A percentile compares a stretch with the other conserved stretches of the same genome.
These are phyloP conservation scores for Lepidurus arcticus DNA, from an alignment of 1,140 invertebrate species.

Conservation along the genomic window DNA sequence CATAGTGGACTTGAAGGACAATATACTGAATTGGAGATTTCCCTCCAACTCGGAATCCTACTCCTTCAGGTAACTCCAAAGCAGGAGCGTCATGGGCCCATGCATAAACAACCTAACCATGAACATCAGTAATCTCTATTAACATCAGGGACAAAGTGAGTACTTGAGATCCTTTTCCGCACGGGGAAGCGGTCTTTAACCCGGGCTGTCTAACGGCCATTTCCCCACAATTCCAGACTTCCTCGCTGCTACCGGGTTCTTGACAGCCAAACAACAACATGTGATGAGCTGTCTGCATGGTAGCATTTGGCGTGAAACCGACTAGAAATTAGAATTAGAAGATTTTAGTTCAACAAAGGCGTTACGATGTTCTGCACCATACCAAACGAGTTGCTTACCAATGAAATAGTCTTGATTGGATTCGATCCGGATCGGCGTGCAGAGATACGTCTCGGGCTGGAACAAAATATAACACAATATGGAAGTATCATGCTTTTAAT, in stretches of 20 bases:
- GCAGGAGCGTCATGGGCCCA: slow-evolving; percentile 93
- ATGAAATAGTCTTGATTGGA: slow-evolving; percentile 64
- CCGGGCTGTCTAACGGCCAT: slow-evolving; percentile 58
- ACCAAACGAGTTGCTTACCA: slow-evolving; percentile 48
- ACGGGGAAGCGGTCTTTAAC: slow-evolving; percentile 57
- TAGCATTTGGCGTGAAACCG: slow-evolving; percentile 88
- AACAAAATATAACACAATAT: slow-evolving; percentile 42
- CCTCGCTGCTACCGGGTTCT: slow-evolving; percentile 67
- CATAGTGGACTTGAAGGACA: slow-evolving; percentile 89
- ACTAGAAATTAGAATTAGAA: slow-evolving; percentile 54
- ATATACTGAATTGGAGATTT: slow-evolving; percentile 50
- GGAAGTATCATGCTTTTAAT: slow-evolving; percentile 17
- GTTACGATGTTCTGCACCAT: neutral
- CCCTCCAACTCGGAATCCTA: slow-evolving; percentile 67
- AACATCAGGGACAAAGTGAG: neutral
- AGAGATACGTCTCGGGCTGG: slow-evolving; percentile 76
- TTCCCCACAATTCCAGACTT: slow-evolving; percentile 89
- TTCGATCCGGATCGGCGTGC: slow-evolving; percentile 72
- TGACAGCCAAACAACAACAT: slow-evolving; percentile 92
- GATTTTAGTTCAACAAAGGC: slow-evolving; percentile 26
- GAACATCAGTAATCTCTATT: neutral
- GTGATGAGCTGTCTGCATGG: slow-evolving; percentile 86
- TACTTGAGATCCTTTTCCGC: slow-evolving; percentile 64
- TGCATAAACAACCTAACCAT: slow-evolving; percentile 78
- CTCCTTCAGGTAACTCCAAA: slow-evolving; percentile 74